Conservation (phyloP, 2,113 vertebrate species). For the Macquaria australasica region DNA sequence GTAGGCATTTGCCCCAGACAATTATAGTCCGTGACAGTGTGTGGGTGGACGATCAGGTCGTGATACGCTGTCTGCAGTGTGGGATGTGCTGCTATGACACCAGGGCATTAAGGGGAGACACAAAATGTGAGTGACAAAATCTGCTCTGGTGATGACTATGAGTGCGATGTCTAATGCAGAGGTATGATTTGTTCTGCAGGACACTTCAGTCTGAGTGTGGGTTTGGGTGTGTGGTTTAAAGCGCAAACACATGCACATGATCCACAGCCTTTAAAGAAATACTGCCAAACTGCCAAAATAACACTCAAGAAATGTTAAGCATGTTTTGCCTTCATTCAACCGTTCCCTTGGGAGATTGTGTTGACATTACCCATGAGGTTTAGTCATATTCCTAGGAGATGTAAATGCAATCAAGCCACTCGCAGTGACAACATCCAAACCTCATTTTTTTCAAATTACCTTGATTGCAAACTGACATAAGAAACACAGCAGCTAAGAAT, state of each 20-base stretch:
- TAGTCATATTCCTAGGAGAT: conserved; percentile 11
- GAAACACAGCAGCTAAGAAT: conserved; percentile 5
- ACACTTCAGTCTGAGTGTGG: not conserved
- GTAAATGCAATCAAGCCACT: conserved; percentile 52
- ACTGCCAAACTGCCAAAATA: not conserved
- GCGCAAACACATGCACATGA: not conserved
- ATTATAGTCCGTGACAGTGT: not conserved
- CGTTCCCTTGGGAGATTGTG: not conserved
- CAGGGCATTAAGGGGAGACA: conserved; percentile 4
- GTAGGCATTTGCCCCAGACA: conserved; percentile 1
- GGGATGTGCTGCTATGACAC: conserved; percentile 62
- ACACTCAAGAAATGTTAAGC: not conserved
- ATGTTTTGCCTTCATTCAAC: not conserved
- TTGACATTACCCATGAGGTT: conserved; percentile 9
- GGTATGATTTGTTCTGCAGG: conserved; percentile 29
- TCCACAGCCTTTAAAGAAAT: not conserved
- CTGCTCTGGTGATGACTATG: conserved; percentile 41
- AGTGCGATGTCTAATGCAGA: conserved; percentile 25
- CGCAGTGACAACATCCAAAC: conserved; percentile 34
- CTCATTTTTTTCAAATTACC: conserved; percentile 10
- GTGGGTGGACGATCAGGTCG: conserved; percentile 42
- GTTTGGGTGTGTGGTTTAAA: not conserved
- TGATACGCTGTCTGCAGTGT: conserved; percentile 49
- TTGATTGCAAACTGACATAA: conserved; percentile 28
- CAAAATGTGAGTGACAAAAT: conserved; percentile 57